Conservation (phyloP, 2,113 vertebrate species). For the Pygoscelis adeliae region DNA sequence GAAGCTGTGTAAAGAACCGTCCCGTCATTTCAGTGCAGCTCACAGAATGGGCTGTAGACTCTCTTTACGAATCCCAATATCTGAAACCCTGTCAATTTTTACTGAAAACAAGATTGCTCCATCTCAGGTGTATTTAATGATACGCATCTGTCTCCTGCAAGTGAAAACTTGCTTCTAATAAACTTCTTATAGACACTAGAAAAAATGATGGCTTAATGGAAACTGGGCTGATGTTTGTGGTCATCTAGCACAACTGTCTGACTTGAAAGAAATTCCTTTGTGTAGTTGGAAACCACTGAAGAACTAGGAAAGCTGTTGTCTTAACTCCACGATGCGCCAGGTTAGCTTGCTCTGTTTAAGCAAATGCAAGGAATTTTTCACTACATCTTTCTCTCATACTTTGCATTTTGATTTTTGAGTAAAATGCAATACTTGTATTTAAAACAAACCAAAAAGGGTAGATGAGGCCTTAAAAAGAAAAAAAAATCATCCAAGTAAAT, state of each 20-base stretch:
- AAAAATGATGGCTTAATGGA: background rate
- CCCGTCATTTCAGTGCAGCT: constrained; percentile 10
- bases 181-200: background rate
- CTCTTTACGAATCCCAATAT: background rate
- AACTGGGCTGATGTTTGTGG: background rate
- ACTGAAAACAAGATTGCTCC: constrained; percentile 29
- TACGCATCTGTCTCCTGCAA: constrained; percentile 20
- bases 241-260: background rate
- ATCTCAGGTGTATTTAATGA: constrained; percentile 72
- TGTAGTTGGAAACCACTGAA: constrained; percentile 48
- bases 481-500: background rate
- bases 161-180: constrained; percentile 17
- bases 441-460: constrained; percentile 18
- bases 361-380: constrained; percentile 34
- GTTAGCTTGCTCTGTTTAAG: constrained; percentile 1
- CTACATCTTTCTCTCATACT: background rate
- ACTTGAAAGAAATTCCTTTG: background rate
- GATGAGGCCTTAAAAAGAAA: background rate
- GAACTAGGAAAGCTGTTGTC: constrained; percentile 1
- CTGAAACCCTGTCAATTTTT: constrained; percentile 18
- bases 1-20: constrained; percentile 22
- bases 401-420: constrained; percentile 12
- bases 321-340: background rate
- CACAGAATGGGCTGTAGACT: constrained; percentile 43
- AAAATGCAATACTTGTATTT: background rate